A percentile compares a stretch with the other conserved stretches of the same genome.
phyloP scores from a whole-genome alignment of 2,888 invertebrate species.

The Diloba caeruleocephala region DNA sequence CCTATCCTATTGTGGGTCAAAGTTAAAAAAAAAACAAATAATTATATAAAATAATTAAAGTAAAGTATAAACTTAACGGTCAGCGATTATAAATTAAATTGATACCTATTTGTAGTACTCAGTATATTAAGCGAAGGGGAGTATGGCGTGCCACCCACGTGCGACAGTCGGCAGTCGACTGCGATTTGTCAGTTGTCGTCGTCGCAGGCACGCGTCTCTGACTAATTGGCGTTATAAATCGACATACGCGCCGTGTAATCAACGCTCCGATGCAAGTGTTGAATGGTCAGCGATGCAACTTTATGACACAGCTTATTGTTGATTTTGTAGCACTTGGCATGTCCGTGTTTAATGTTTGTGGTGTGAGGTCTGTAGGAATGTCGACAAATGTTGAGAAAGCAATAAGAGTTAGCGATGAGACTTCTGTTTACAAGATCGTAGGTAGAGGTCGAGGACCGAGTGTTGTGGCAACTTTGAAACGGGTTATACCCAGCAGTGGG shows the following conservation, averaged over 20 bases:
- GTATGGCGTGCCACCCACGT: conserved; percentile 73
- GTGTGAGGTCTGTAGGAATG: conserved; percentile 3
- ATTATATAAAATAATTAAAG: not conserved
- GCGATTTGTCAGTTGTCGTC: conserved; percentile 83
- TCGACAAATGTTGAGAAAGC: not conserved
- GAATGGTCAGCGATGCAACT: conserved; percentile 57
- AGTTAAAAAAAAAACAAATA: not conserved
- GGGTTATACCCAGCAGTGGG: no score
- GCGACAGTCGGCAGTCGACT: conserved; percentile 72
- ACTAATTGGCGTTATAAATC: conserved; percentile 87
- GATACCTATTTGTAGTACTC: conserved; percentile 42
- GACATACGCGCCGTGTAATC: conserved; percentile 74
- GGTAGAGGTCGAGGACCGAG: not conserved
- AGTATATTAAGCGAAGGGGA: conserved; percentile 46
- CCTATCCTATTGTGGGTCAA: no score
- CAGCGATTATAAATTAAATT: conserved; percentile 37
- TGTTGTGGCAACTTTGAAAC: no score
- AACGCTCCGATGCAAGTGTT: conserved; percentile 70
- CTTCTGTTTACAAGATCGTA: not conserved
- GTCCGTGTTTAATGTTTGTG: conserved; percentile 18
- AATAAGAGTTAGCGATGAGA: not conserved
- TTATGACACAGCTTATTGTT: conserved; percentile 45
- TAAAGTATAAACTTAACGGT: conserved; percentile 3
- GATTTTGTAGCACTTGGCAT: conserved; percentile 32
- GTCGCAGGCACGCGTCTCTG: conserved; percentile 74